Percentiles rank a stretch among this genome's conserved stretches.
Conservation (phyloP, 2,113 vertebrate genomes). For the Tetrao urogallus region DNA sequence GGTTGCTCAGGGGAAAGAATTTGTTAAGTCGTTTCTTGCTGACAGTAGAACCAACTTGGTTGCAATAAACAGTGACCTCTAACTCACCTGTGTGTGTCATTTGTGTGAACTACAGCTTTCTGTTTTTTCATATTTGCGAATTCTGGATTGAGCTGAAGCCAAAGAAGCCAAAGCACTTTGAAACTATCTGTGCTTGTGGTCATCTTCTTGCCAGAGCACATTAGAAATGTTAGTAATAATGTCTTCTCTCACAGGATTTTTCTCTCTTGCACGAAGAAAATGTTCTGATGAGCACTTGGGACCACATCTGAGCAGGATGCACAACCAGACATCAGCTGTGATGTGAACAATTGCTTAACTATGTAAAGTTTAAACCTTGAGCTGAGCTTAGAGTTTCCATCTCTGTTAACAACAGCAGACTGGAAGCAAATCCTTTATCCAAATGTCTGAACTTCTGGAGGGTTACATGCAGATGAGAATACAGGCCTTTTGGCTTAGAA, state of each 20-base stretch:
- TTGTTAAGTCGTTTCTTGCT: background rate
- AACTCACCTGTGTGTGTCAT: background rate
- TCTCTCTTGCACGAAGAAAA: background rate
- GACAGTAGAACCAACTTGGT: background rate
- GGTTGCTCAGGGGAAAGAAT: background rate
- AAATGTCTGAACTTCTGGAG: background rate
- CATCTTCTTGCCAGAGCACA: background rate
- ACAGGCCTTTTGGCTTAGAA: background rate
- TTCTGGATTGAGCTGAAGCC: background rate
- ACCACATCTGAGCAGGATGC: background rate
- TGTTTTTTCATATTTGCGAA: background rate
- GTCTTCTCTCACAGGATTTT: background rate
- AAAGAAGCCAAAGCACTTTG: background rate
- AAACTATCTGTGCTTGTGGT: background rate
- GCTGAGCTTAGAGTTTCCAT: background rate
- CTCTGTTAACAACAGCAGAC: background rate
- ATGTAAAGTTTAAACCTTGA: background rate
- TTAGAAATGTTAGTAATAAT: background rate
- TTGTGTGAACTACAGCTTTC: background rate
- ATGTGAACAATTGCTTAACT: background rate
- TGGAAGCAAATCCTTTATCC: background rate
- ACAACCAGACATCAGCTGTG: background rate
- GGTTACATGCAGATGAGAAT: background rate
- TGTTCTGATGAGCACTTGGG: background rate
- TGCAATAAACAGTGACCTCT: background rate